Base-by-base conservation (phyloP, 2,797 vertebrate species). In the Garrulus glandarius region DNA sequence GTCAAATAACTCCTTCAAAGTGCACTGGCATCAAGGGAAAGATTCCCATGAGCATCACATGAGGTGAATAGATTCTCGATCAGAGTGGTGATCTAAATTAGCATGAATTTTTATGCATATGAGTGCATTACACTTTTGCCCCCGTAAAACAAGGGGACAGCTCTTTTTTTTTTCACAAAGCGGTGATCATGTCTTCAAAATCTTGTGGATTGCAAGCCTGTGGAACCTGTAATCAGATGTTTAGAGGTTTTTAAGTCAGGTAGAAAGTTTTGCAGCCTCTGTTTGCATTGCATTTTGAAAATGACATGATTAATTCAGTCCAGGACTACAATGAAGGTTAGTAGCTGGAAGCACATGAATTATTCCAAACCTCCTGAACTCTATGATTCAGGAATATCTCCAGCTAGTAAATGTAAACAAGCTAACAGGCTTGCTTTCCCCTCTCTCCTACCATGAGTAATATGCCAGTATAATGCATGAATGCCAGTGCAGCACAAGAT, bases 301-400 rank as follows among this genome's bases (percentile, higher is more conserved):
- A 93, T 36, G 57, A 59, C 26, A 23, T 21, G 32, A 72, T 94
- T 88, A 84, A 92, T 91, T 91, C 93, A 89, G 60, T 34, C 71
- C 78, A 91, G 60, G 57, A 78, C 29, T n/a, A 63, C 57, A 91
- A 50, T 1, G 4, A 87, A 55, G 23, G 46, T 55, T 85, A 36
- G 46, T 47, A 70, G 53, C 10, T 93, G 68, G 49, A 89, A 93
- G 91, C 39, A 89, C 9, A 69, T 60, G 34, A 89, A 80, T 92
- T 87, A 95, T 91, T 91, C 95, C 72, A 80, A 92, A 71, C 41
- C 23, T 80, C 57, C 50, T 72, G 71, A 85, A 89, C n/a, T 61
- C 60, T 57, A 67, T 87, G 92, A 94, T 83, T 83, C 79, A 89
- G 84, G 64, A 80, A 47, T 65, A 76, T 74, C 57, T 92, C 67